Conservation (phyloP, 92 coral and sea anemone genomes). For the Galaxea fascicularis region DNA sequence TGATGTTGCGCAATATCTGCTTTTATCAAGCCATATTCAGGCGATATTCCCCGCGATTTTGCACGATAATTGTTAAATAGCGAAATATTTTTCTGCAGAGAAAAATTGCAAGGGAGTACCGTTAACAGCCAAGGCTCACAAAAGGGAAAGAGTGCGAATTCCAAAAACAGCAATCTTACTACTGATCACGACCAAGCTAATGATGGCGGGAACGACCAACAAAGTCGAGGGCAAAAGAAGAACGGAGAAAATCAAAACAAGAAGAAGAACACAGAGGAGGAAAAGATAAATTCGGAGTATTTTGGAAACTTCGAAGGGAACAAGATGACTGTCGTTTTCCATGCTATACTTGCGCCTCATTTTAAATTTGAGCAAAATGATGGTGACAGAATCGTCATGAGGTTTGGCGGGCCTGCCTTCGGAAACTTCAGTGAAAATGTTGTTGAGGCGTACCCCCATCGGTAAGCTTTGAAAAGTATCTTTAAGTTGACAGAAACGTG, state of each 20-base stretch:
- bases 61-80: neutral
- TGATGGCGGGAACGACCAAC: neutral
- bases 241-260: neutral
- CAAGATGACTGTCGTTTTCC: slow-evolving; percentile 56
- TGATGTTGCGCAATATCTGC: too few species aligned
- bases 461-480: slow-evolving; percentile 6
- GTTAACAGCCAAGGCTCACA: neutral
- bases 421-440: slow-evolving; percentile 35
- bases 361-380: slow-evolving; percentile 46
- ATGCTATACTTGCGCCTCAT: slow-evolving; percentile 75
- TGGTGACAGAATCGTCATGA: slow-evolving; percentile 48
- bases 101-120: neutral
- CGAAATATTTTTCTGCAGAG: neutral
- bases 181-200: neutral
- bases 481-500: too few species aligned
- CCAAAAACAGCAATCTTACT: neutral
- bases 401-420: slow-evolving; percentile 44
- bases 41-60: too few species aligned
- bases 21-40: too few species aligned
- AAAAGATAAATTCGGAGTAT: neutral
- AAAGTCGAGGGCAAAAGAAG: neutral
- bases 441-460: slow-evolving; percentile 38
- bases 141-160: neutral
- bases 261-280: neutral
- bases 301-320: neutral